A percentile compares a stretch with the other conserved stretches of the same genome.
Conservation (phyloP, 2,888 invertebrate genomes). For the Patella depressa region DNA sequence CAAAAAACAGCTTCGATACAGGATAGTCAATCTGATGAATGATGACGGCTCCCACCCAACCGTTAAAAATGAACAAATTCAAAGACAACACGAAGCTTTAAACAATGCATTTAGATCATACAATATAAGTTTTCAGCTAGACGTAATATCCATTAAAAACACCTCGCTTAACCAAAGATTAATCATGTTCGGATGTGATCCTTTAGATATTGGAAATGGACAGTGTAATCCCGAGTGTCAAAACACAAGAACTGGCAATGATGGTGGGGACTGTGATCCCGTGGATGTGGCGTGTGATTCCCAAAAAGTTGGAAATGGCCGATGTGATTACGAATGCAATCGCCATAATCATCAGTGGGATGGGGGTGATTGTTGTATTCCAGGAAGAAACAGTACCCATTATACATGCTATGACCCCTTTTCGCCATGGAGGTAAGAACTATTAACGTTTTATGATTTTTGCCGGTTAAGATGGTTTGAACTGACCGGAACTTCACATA, state of each 20-base stretch:
- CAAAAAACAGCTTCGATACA: conserved; percentile 54
- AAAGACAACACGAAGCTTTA: conserved; percentile 53
- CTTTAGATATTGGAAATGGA: conserved; percentile 58
- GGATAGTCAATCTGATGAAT: conserved; percentile 59
- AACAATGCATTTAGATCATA: conserved; percentile 57
- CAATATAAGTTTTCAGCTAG: conserved; percentile 59
- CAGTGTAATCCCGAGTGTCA: conserved; percentile 61
- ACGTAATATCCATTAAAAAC: conserved; percentile 43
- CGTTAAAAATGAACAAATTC: conserved; percentile 53
- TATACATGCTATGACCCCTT: conserved; percentile 58
- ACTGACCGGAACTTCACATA: too few relatives aligned
- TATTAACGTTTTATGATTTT: too few relatives aligned
- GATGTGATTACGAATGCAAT: conserved; percentile 64
- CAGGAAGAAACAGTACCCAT: conserved; percentile 35
- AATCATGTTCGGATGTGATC: conserved; percentile 60
- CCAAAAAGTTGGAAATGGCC: conserved; percentile 51
- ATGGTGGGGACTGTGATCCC: conserved; percentile 67
- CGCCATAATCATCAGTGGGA: conserved; percentile 59
- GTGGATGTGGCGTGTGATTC: conserved; percentile 43
- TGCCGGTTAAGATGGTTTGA: too few relatives aligned
- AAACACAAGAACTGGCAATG: conserved; percentile 60
- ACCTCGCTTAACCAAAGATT: conserved; percentile 47
- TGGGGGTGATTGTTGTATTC: conserved; percentile 63
- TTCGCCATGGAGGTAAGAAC: conserved; percentile 54
- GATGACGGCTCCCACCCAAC: conserved; percentile 57